Base-by-base conservation (phyloP, 2,888 invertebrate genomes). In the Phalera bucephala region DNA sequence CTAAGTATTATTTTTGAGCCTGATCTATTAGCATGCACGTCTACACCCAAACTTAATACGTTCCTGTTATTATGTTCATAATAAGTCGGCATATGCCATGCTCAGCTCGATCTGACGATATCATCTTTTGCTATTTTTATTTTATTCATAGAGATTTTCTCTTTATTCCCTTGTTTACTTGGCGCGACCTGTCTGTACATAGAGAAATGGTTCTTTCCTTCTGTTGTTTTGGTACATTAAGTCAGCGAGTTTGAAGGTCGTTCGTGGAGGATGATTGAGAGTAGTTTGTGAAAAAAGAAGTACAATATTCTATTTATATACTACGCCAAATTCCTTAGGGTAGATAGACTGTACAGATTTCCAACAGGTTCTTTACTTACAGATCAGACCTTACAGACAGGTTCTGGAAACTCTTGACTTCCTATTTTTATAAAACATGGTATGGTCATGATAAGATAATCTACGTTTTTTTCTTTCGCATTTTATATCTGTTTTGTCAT, bases 131-230 rank as follows among this genome's bases (percentile, higher is more conserved):
- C 73, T 82, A 88, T 89, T 87, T 87, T 85, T 88, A 89, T 90
- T 89, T 89, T 89, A 90, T 90, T 87, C 89, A 90, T 89, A 85
- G 88, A 74, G 68, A 61, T 38, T 53, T n/a, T 62, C 61, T 72
- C 81, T 86, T 87, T 85, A 89, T 89, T 76, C 77, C 65, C 78
- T 86, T 89, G 88, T 88, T 89, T 88, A 87, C 87, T 67, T 52
- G 58, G 40, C 49, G 38, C 22, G 19, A 19, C 19, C 11, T 19
- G 29, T 29, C 19, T 29, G 8, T 1, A 14, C 29, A 19, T 29
- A 8, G 17, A 19, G 19, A 19, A 29, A 27, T 14, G 9, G 27
- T 6, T 14, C 3, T 27, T 14, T 14, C 5, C 2, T 11, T 12
- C 7, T 12, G 10, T 8, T 25, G 6, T 25, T 10, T 23, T n/a